phyloP scores from a whole-genome alignment of 2,113 vertebrate genomes.

The Oophaga pumilio region DNA sequence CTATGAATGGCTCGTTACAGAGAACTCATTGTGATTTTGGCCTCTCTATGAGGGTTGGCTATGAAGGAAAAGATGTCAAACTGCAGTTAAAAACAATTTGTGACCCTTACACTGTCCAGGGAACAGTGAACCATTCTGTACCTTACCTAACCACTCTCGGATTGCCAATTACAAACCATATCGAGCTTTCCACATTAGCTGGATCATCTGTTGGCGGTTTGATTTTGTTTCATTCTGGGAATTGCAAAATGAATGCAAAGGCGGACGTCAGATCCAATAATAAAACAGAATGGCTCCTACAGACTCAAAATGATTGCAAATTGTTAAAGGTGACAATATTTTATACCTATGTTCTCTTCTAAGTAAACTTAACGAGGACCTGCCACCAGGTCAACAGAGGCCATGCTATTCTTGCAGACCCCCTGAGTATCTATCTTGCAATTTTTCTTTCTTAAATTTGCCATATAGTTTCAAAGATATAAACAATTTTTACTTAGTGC shows the following conservation, averaged over 20 bases:
- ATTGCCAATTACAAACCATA: conserved; percentile 66
- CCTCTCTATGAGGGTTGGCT: conserved; percentile 67
- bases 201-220: conserved; percentile 59
- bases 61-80: conserved; percentile 65
- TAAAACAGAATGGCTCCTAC: conserved; percentile 69
- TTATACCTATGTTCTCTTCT: background rate
- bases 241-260: conserved; percentile 69
- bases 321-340: conserved; percentile 65
- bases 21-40: conserved; percentile 60
- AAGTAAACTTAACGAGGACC: background rate
- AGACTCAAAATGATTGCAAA: conserved; percentile 69
- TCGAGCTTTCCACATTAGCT: conserved; percentile 63
- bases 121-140: conserved; percentile 72
- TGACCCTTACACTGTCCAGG: conserved; percentile 63
- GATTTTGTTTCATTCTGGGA: conserved; percentile 71
- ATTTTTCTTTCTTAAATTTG: too few relatives aligned
- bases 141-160: conserved; percentile 66
- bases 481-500: too few relatives aligned
- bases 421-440: too few relatives aligned
- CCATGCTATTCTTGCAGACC: too few relatives aligned
- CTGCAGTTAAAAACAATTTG: conserved; percentile 71
- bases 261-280: conserved; percentile 59
- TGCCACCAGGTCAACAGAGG: too few relatives aligned
- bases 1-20: conserved; percentile 66
- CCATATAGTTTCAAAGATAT: too few relatives aligned